phyloP scores from a whole-genome alignment of 1,140 invertebrate genomes.

The Wasmannia auropunctata region DNA sequence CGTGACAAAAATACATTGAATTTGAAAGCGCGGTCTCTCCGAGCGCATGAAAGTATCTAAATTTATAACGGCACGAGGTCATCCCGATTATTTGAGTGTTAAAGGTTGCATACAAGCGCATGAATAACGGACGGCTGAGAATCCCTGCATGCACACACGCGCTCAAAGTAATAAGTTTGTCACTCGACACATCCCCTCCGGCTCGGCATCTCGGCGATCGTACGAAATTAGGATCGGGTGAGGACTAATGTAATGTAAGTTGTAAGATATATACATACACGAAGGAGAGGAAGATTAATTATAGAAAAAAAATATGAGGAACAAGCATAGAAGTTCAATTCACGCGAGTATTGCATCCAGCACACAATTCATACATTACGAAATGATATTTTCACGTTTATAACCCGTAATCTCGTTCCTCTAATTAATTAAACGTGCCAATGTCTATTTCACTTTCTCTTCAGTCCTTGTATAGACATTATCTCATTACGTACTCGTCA shows the following conservation, averaged over 20 bases:
- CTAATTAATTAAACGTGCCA: neutral
- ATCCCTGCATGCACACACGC: conserved; percentile 37
- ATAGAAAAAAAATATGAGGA: neutral
- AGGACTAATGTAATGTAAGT: neutral
- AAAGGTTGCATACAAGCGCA: conserved; percentile 6
- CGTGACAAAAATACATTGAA: conserved; percentile 22
- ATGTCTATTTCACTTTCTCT: neutral
- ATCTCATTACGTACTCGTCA: neutral
- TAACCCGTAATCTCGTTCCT: neutral
- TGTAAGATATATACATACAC: neutral
- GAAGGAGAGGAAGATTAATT: neutral
- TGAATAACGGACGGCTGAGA: conserved; percentile 35
- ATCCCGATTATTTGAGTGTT: neutral
- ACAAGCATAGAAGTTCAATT: conserved; percentile 2
- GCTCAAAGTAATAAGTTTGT: conserved; percentile 45
- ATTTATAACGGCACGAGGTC: conserved; percentile 1
- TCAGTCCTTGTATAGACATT: neutral
- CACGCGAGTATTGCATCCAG: neutral
- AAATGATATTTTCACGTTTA: neutral
- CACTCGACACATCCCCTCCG: conserved; percentile 59
- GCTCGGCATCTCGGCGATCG: neutral
- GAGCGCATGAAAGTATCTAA: neutral
- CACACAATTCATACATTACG: neutral
- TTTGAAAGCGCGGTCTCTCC: neutral
- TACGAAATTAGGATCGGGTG: neutral